Conservation (phyloP, 2,888 invertebrate genomes). For the Petrolisthes cinctipes region DNA sequence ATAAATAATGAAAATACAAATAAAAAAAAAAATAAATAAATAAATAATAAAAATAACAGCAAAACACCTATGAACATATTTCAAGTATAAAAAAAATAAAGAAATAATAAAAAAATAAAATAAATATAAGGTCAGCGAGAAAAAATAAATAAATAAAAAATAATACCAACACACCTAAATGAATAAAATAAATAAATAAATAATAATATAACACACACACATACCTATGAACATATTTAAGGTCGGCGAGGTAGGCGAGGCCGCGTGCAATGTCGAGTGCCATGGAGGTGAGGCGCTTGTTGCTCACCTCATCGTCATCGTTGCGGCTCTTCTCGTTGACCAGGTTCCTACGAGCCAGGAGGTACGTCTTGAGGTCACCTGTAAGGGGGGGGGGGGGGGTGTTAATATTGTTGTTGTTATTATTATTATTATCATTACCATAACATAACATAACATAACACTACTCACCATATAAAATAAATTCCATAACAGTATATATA, state of each 20-base stretch:
- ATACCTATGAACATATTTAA: conserved; percentile 79
- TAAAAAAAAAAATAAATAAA: not conserved
- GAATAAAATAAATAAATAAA: not conserved
- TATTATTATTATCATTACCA: too few relatives aligned
- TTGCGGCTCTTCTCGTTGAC: conserved; percentile 76
- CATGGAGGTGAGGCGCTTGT: conserved; percentile 85
- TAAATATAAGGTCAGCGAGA: not conserved
- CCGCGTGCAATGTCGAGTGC: conserved; percentile 88
- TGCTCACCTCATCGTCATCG: conserved; percentile 82
- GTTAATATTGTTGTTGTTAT: too few relatives aligned
- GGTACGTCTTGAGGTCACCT: conserved; percentile 88
- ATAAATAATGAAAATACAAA: too few relatives aligned
- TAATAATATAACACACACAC: not conserved
- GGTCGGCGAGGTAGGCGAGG: conserved; percentile 84
- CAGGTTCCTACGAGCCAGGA: conserved; percentile 86
- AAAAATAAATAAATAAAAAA: not conserved
- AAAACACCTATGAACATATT: too few relatives aligned
- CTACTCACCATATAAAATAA: conserved; percentile 83
- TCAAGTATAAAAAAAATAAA: not conserved
- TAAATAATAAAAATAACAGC: not conserved
- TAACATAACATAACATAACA: too few relatives aligned
- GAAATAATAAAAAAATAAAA: not conserved
- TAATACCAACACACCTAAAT: not conserved
- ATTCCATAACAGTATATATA: conserved; percentile 92
- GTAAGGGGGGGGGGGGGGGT: conserved; percentile 48